phyloP scores from a whole-genome alignment of 2,113 vertebrate genomes.

The Anoura caudifer region DNA sequence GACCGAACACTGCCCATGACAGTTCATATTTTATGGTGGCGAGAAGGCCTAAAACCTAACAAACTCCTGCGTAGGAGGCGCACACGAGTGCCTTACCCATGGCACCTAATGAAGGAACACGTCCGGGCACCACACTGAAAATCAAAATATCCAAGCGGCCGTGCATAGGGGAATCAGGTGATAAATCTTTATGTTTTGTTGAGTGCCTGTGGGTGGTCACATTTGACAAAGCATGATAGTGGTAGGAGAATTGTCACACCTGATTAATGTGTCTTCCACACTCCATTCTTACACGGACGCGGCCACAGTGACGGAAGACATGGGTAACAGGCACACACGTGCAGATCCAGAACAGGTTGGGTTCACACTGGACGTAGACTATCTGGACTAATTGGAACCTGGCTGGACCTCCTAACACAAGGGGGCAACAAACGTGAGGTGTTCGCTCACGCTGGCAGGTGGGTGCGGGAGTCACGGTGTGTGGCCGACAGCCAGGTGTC shows the following conservation, averaged over 20 bases:
- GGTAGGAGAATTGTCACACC: neutral
- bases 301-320: conserved; percentile 17
- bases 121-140: conserved; percentile 34
- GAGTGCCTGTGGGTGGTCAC: conserved; percentile 47
- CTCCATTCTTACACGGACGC: conserved; percentile 16
- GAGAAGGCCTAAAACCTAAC: conserved; percentile 49
- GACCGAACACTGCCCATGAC: conserved; percentile 56
- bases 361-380: neutral
- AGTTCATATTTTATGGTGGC: conserved; percentile 60
- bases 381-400: neutral
- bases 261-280: neutral
- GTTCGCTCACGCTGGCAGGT: neutral
- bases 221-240: conserved; percentile 26
- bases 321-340: neutral
- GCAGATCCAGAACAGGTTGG: neutral
- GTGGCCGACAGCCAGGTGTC: neutral
- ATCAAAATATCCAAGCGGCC: conserved; percentile 51
- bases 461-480: neutral
- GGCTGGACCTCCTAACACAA: neutral
- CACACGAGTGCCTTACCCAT: neutral
- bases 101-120: neutral
- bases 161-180: conserved; percentile 23
- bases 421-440: neutral
- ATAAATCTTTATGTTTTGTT: conserved; percentile 66
- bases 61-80: conserved; percentile 44